Evolutionary conservation across 2,113 vertebrate genomes (phyloP).

Genomic region (Poeciliopsis retropinna): DNA sequence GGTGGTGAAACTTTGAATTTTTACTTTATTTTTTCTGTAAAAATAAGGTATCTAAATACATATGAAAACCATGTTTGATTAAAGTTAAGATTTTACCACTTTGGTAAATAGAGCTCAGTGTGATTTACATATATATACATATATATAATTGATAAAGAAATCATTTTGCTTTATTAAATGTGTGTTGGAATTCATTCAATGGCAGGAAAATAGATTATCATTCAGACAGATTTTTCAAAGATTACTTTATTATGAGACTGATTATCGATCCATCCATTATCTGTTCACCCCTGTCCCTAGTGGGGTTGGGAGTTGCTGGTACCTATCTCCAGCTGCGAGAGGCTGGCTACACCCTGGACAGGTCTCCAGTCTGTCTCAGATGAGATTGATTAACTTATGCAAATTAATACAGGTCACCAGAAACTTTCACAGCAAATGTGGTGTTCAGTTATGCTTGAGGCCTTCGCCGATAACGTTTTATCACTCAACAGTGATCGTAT

Average conservation of each 20-base stretch:
- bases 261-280: background rate
- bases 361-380: too few species aligned
- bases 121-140: too few species aligned
- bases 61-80: background rate
- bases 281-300: too few species aligned
- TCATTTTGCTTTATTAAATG: background rate
- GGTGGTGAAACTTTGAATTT: too few species aligned
- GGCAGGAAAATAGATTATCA: background rate
- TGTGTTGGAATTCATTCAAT: background rate
- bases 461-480: background rate
- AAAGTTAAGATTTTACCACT: background rate
- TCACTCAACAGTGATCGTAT: background rate
- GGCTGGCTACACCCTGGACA: too few species aligned
- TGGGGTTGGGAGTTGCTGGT: too few species aligned
- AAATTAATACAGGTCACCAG: background rate
- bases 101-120: too few species aligned
- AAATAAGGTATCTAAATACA: too few species aligned
- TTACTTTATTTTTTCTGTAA: too few species aligned
- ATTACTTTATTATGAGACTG: background rate
- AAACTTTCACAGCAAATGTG: background rate
- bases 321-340: too few species aligned
- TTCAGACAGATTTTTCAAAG: too few species aligned
- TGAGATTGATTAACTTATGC: background rate
- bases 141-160: background rate
- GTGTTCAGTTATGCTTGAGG: background rate